Evolutionary conservation across 2,797 vertebrate genomes (phyloP).

Genomic region (Propithecus perrieri): DNA sequence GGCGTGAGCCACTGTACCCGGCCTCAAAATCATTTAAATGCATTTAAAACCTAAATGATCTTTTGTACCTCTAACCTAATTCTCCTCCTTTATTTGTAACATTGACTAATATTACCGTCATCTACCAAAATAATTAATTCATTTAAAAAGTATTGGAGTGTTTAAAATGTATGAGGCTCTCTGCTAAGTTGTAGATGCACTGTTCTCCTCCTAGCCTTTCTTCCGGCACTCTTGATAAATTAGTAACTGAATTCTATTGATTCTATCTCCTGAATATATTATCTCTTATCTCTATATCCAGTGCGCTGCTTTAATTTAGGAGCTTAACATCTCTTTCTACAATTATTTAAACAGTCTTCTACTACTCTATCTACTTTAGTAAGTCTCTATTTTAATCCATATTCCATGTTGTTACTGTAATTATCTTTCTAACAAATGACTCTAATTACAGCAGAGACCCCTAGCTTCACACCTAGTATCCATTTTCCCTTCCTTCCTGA

Average conservation of each 20-base stretch:
- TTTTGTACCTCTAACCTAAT: neutral
- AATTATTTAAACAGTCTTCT: neutral
- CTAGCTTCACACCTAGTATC: neutral
- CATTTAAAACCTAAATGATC: neutral
- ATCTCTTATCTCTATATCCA: neutral
- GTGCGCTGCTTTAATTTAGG: neutral
- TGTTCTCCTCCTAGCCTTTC: neutral
- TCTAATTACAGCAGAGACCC: neutral
- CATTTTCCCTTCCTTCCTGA: neutral
- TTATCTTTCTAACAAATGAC: neutral
- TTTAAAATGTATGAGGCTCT: neutral
- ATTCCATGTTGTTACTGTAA: neutral
- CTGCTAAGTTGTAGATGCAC: neutral
- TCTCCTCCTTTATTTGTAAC: neutral
- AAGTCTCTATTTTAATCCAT: neutral
- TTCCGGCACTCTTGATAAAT: neutral
- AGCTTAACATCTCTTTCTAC: neutral
- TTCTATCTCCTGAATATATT: neutral
- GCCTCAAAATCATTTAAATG: neutral
- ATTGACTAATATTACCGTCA: neutral
- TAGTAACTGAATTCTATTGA: neutral
- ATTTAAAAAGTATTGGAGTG: neutral
- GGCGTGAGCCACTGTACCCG: no score
- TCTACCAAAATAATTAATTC: neutral
- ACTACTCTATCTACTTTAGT: neutral